Base-by-base conservation (phyloP, 2,113 vertebrate genomes). In the Limnothrissa miodon region DNA sequence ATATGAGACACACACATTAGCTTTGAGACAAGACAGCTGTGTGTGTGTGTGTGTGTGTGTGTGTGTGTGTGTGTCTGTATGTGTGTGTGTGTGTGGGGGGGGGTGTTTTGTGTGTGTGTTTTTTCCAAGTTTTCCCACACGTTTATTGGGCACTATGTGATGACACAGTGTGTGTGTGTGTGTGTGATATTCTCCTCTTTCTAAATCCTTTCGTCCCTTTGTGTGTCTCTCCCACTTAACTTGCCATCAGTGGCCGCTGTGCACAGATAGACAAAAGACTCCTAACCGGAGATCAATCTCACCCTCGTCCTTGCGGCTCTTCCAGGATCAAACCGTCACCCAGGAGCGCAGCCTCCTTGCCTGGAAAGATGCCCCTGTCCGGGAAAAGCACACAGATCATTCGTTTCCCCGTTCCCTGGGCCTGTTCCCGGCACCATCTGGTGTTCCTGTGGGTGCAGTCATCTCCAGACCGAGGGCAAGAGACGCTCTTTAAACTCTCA, bases 1-100 rank as follows among this genome's bases (percentile, higher is more conserved):
- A 86, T 83, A 82, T 80, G 79, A 86, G 83, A 70, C 81, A 80
- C 70, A 70, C 23, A 84, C 74, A 82, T 83, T 45, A 33, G 29
- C 29, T 39, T 36, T 59, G 19, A 56, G 82, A 83, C 51, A 48
- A 82, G 79, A 81, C 66, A 56, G 45, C 19, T 83, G 79, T 53
- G 44, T 80, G 25, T 86, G 48, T 78, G 42, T 70, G 81, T 82
- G 81, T 82, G 81, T 29, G 79, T 39, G 42, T 46, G 79, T 25
- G 25, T 51, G 78, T 51, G 79, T 80, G 79, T 80, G 79, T 53
- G 45, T 80, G 45, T 74, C 29, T 74, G 62, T 70, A 29, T 70
- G 25, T 70, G 7, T n/a, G 13, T 15, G 25, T 74, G 59, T 46
- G 59, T 82, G 56, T 45, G 44, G 19, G 81, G 33, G 17, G 7